Evolutionary conservation across 2,797 vertebrate species (phyloP).

Genomic region (Squalus acanthias): DNA sequence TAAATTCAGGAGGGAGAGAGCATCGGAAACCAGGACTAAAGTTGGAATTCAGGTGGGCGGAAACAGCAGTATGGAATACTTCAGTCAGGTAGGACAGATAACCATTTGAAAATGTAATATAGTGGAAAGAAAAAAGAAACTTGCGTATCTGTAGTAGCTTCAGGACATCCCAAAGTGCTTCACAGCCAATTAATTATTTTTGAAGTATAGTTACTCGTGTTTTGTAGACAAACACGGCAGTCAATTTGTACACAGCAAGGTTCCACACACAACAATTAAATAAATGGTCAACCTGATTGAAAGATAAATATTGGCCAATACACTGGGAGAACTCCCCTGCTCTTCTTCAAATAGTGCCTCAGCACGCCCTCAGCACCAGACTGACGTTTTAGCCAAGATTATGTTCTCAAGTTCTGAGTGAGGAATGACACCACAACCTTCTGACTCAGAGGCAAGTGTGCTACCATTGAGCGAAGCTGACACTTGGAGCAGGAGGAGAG

Average conservation of each 20-base stretch:
- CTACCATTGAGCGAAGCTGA: background rate
- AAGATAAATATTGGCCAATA: background rate
- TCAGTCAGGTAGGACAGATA: background rate
- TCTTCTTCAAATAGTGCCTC: background rate
- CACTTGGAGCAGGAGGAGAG: background rate
- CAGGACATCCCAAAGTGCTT: background rate
- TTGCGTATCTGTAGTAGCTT: background rate
- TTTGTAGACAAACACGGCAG: background rate
- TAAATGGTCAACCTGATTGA: background rate
- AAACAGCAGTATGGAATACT: too few species aligned
- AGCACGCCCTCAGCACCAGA: background rate
- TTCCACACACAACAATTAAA: background rate
- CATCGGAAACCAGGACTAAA: background rate
- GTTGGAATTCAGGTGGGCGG: background rate
- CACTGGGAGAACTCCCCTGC: background rate
- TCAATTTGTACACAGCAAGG: background rate
- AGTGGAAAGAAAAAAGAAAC: background rate
- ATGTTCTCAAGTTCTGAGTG: background rate
- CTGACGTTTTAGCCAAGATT: background rate
- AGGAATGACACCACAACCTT: background rate
- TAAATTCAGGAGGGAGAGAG: background rate
- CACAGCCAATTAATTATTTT: background rate
- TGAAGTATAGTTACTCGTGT: background rate
- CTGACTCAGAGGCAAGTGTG: background rate
- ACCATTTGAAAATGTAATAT: background rate